phyloP scores from a whole-genome alignment of 2,888 invertebrate genomes.

The Muschampia plurimacula region DNA sequence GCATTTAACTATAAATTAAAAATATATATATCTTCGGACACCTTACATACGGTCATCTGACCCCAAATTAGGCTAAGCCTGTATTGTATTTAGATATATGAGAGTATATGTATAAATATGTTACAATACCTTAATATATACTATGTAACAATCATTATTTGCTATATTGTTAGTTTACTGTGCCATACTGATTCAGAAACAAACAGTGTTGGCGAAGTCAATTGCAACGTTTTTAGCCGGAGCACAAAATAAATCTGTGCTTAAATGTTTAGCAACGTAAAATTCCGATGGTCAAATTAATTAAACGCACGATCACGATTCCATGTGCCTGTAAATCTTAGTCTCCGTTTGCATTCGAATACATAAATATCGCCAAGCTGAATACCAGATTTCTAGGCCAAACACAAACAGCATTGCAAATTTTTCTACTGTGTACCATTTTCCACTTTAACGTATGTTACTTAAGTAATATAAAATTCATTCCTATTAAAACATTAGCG shows the following conservation, averaged over 20 bases:
- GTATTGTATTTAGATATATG: no score
- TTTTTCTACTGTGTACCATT: conserved; percentile 51
- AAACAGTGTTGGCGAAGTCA: conserved; percentile 14
- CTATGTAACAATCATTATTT: neutral
- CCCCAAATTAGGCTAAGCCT: no score
- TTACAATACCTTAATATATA: no score
- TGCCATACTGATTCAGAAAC: neutral
- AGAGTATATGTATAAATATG: no score
- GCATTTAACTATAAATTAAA: no score
- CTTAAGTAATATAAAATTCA: conserved; percentile 15
- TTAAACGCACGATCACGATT: conserved; percentile 52
- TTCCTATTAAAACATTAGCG: conserved; percentile 7
- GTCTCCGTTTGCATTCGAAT: conserved; percentile 51
- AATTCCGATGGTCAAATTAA: conserved; percentile 57
- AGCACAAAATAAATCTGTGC: conserved; percentile 34
- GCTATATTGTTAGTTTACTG: neutral
- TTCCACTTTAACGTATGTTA: conserved; percentile 9
- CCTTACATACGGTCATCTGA: no score
- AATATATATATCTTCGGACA: no score
- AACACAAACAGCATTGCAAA: conserved; percentile 65
- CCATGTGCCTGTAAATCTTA: conserved; percentile 44
- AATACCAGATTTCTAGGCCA: conserved; percentile 69
- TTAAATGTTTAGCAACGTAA: conserved; percentile 42
- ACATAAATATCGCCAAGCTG: conserved; percentile 50
- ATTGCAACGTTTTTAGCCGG: conserved; percentile 26